These are phyloP conservation scores for Andrena fulva DNA, from an alignment of 2,888 invertebrate genomes.

Conservation along the genomic window DNA sequence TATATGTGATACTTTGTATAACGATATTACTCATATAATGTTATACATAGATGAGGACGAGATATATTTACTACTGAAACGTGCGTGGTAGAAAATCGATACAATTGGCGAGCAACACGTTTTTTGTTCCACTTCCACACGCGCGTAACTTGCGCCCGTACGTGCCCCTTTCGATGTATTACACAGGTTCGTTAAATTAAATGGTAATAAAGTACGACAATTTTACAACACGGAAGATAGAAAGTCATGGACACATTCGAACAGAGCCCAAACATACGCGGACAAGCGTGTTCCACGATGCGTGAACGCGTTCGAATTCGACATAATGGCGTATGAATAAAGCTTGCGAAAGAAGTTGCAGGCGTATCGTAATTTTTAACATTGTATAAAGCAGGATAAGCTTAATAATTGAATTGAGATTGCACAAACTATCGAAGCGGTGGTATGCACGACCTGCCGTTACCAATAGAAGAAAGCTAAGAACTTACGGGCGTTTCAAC, in stretches of 20 bases:
- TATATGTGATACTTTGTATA: neutral
- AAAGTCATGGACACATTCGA: neutral
- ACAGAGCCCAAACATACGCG: neutral
- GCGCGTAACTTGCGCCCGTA: neutral
- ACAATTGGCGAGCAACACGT: slow-evolving; percentile 25
- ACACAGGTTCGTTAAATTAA: slow-evolving; percentile 14
- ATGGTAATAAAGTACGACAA: neutral
- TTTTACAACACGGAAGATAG: neutral
- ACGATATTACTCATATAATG: slow-evolving; percentile 13
- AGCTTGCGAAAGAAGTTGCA: neutral
- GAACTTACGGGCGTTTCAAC: neutral
- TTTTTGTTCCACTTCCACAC: slow-evolving; percentile 29
- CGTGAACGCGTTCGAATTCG: neutral
- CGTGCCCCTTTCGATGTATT: neutral
- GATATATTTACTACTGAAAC: slow-evolving; percentile 15
- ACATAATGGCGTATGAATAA: slow-evolving; percentile 1
- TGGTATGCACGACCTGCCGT: slow-evolving; percentile 8
- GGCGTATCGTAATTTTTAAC: slow-evolving; percentile 8
- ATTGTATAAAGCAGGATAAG: slow-evolving; percentile 27
- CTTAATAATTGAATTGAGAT: slow-evolving; percentile 56
- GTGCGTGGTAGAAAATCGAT: slow-evolving; percentile 44
- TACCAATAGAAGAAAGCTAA: slow-evolving; percentile 34
- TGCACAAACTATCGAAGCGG: slow-evolving; percentile 45
- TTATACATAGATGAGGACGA: neutral
- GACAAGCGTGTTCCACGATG: too few relatives aligned